Percentiles rank a stretch among this genome's conserved stretches.
phyloP scores from a whole-genome alignment of 2,888 invertebrate genomes.

The Coelinius sp. region DNA sequence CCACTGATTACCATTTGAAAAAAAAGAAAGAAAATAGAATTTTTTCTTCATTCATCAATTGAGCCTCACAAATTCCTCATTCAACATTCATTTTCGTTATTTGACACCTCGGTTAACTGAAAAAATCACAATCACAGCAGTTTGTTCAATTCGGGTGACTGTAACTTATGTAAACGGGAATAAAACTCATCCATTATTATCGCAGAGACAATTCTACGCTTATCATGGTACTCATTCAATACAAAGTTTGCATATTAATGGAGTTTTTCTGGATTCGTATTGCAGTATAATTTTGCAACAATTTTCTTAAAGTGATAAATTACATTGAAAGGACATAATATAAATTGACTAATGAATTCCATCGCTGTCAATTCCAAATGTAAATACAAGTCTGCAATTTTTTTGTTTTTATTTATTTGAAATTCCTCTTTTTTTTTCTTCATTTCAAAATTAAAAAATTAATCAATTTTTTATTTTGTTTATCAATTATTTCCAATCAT shows the following conservation, averaged over 20 bases:
- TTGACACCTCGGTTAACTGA: not conserved
- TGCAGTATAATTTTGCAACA: not conserved
- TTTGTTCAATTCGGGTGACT: not conserved
- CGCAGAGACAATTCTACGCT: slow-evolving; percentile 3
- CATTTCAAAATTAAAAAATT: too few species aligned
- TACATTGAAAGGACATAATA: not conserved
- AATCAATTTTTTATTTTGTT: too few species aligned
- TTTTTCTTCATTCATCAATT: not conserved
- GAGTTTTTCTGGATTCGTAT: not conserved
- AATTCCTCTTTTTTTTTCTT: too few species aligned
- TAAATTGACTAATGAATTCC: too few species aligned
- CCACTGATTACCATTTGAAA: not conserved
- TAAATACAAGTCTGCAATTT: too few species aligned
- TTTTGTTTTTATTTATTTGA: too few species aligned
- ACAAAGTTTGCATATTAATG: not conserved
- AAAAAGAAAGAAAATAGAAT: not conserved
- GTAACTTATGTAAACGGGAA: slow-evolving; percentile 6
- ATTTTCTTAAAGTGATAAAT: not conserved
- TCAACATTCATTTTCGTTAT: not conserved
- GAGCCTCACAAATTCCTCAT: not conserved
- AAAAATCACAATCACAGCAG: slow-evolving; percentile 17
- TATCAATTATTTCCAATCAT: too few species aligned
- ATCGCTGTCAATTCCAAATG: too few species aligned
- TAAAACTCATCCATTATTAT: slow-evolving; percentile 10
- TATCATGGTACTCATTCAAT: slow-evolving; percentile 5